These are phyloP conservation scores for Protosalanx chinensis DNA, from an alignment of 2,797 vertebrate genomes.

Conservation along the genomic window DNA sequence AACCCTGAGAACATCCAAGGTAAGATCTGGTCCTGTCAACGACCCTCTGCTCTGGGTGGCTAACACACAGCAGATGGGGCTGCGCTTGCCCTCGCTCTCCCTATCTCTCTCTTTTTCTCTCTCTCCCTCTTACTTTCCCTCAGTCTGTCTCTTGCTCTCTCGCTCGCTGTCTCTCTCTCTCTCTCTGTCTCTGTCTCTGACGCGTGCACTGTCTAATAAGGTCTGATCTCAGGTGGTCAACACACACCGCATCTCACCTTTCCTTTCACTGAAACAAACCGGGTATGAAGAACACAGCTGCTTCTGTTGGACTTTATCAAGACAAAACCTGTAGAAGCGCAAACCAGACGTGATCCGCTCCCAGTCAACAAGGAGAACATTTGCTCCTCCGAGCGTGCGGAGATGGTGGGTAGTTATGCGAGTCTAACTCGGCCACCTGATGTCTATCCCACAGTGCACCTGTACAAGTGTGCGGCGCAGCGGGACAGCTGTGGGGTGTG, in stretches of 20 bases:
- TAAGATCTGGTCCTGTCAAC: conserved; percentile 50
- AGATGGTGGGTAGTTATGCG: not conserved
- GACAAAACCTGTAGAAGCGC: conserved; percentile 16
- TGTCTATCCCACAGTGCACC: conserved; percentile 78
- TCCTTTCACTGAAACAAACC: not conserved
- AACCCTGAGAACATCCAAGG: conserved; percentile 95
- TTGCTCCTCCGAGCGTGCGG: no score
- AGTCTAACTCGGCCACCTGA: not conserved
- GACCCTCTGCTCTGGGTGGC: not conserved
- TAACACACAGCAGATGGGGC: not conserved
- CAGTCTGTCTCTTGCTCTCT: no score
- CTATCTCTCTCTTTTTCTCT: not conserved
- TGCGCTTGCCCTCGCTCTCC: not conserved
- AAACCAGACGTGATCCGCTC: not conserved
- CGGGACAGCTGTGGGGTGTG: conserved; percentile 96
- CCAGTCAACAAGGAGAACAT: no score
- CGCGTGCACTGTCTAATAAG: not conserved
- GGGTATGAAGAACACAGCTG: not conserved
- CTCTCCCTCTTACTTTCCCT: no score
- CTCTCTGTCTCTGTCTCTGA: not conserved
- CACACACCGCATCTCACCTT: not conserved
- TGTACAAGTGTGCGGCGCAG: conserved; percentile 96
- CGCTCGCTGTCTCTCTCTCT: no score
- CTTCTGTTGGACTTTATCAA: not conserved
- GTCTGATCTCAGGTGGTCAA: conserved; percentile 10